Percentiles rank a stretch among this genome's conserved stretches.
Evolutionary conservation across 2,113 vertebrate species (phyloP).

Genomic region (Tinamus guttatus): DNA sequence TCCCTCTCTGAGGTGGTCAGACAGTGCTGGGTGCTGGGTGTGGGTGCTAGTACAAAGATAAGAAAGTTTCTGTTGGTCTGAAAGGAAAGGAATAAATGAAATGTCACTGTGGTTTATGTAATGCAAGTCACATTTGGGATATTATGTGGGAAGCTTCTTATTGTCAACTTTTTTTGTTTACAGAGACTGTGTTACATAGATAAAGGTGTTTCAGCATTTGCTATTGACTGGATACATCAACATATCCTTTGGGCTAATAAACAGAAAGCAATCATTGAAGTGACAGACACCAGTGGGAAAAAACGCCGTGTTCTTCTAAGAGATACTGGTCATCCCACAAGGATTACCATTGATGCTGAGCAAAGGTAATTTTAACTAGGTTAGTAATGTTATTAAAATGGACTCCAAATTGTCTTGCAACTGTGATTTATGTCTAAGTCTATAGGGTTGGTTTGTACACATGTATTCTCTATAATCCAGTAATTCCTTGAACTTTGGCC

Average conservation of each 20-base stretch:
- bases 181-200: slow-evolving; percentile 85
- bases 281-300: slow-evolving; percentile 83
- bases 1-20: not conserved
- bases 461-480: not conserved
- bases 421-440: not conserved
- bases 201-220: slow-evolving; percentile 88
- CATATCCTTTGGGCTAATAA: slow-evolving; percentile 85
- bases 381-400: not conserved
- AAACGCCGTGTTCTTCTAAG: slow-evolving; percentile 81
- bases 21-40: not conserved
- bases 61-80: not conserved
- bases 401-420: not conserved
- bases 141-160: not conserved
- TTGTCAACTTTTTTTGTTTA: slow-evolving; percentile 10
- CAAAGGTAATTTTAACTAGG: slow-evolving; percentile 82
- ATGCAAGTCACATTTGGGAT: not conserved
- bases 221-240: slow-evolving; percentile 90
- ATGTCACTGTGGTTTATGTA: not conserved
- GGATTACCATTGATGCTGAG: slow-evolving; percentile 83
- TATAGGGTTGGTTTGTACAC: not conserved
- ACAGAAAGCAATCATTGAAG: slow-evolving; percentile 86
- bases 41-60: not conserved
- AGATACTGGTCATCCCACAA: slow-evolving; percentile 79
- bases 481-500: not conserved
- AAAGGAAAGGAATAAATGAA: not conserved